These are phyloP conservation scores for Agapornis roseicollis DNA, from an alignment of 2,113 vertebrate species.

Conservation along the genomic window DNA sequence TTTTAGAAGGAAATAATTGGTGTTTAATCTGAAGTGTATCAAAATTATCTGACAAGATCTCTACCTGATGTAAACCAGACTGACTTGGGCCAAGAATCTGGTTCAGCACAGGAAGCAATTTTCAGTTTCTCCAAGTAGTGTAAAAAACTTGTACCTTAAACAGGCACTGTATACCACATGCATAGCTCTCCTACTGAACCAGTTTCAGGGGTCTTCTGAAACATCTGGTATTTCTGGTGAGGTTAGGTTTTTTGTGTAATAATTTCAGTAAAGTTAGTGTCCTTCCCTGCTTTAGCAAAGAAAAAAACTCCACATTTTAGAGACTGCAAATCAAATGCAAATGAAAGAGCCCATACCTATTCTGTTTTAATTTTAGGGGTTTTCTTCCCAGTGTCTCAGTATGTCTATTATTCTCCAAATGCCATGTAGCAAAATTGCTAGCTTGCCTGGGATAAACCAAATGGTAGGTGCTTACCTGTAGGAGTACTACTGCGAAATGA, in stretches of 20 bases:
- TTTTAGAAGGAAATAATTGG: neutral
- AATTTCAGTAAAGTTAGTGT: neutral
- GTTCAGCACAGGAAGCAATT: neutral
- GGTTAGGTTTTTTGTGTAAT: neutral
- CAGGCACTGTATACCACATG: neutral
- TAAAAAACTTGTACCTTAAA: neutral
- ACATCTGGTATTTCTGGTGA: neutral
- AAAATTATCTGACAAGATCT: neutral
- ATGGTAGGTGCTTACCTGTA: slow-evolving; percentile 81
- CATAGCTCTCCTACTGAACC: neutral
- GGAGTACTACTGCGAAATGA: slow-evolving; percentile 97
- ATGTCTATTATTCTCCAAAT: neutral
- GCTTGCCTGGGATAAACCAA: neutral
- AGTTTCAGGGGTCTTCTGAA: neutral
- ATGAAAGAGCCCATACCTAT: neutral
- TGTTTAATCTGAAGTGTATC: neutral
- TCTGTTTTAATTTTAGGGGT: neutral
- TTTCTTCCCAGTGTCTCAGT: neutral
- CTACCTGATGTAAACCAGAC: neutral
- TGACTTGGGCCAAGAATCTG: neutral
- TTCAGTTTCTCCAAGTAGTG: neutral
- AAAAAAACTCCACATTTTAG: neutral
- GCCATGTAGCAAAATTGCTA: neutral
- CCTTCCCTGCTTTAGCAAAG: neutral
- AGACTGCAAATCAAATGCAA: neutral